Conservation (phyloP, 2,888 invertebrate genomes). For the Drepanosiphum platanoidis region DNA sequence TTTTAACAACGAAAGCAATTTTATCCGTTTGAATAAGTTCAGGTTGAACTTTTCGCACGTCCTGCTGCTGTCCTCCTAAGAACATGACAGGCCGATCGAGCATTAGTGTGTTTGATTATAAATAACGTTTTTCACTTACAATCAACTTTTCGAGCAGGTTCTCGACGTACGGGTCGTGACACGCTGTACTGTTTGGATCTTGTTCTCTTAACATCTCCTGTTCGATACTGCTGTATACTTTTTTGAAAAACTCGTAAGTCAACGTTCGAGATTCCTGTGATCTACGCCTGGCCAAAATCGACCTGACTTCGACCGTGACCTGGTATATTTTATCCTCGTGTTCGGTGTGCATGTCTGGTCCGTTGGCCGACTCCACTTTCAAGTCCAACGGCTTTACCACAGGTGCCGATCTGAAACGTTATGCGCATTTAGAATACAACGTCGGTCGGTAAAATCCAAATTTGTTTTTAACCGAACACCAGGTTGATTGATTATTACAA, state of each 20-base stretch:
- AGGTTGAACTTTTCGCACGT: conserved; percentile 16
- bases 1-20: conserved; percentile 49
- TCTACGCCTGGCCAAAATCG: conserved; percentile 13
- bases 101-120: no score
- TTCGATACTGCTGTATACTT: conserved; percentile 33
- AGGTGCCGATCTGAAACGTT: conserved; percentile 23
- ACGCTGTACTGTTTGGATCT: conserved; percentile 49
- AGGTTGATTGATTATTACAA: no score
- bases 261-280: conserved; percentile 4
- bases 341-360: neutral
- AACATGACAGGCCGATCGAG: neutral
- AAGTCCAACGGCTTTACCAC: conserved; percentile 17
- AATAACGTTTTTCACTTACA: conserved; percentile 21
- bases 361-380: conserved; percentile 4
- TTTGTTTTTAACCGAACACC: no score
- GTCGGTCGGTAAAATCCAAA: no score
- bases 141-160: conserved; percentile 24
- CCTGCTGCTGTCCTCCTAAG: conserved; percentile 23
- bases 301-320: conserved; percentile 17
- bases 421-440: no score
- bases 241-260: conserved; percentile 30
- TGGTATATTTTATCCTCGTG: conserved; percentile 12
- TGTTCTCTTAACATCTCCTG: conserved; percentile 49
- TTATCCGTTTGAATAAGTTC: conserved; percentile 30
- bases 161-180: conserved; percentile 44